Evolutionary conservation across 2,113 vertebrate genomes (phyloP).

Genomic region (Hemiprocne comata): DNA sequence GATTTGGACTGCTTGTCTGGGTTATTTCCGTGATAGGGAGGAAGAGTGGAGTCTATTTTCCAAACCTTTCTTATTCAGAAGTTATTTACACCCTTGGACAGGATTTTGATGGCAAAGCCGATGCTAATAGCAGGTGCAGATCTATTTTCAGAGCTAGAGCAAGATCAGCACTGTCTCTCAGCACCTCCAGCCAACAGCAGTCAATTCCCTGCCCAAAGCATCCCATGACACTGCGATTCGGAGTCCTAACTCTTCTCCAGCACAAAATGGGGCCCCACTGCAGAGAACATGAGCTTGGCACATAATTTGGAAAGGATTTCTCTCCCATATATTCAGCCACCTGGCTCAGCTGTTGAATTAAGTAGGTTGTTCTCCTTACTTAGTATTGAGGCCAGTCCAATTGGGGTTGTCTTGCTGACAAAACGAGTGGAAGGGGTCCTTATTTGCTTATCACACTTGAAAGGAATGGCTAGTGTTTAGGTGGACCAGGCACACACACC

Average conservation of each 20-base stretch:
- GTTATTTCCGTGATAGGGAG: neutral
- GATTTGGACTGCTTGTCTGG: neutral
- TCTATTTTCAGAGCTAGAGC: slow-evolving; percentile 36
- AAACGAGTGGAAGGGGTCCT: neutral
- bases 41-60: neutral
- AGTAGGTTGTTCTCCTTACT: neutral
- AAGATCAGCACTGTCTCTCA: neutral
- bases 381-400: neutral
- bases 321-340: slow-evolving; percentile 8
- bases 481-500: neutral
- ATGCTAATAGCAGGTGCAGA: slow-evolving; percentile 22
- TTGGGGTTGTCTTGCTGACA: neutral
- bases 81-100: slow-evolving; percentile 7
- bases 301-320: neutral
- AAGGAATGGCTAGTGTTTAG: neutral
- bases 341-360: slow-evolving; percentile 7
- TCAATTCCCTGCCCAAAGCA: neutral
- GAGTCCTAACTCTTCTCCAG: slow-evolving; percentile 1
- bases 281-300: slow-evolving; percentile 44
- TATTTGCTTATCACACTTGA: neutral
- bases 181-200: slow-evolving; percentile 27
- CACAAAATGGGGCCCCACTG: neutral
- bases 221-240: neutral
- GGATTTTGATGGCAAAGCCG: slow-evolving; percentile 3
- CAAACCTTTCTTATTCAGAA: neutral